A percentile compares a stretch with the other conserved stretches of the same genome.
Evolutionary conservation across 2,797 vertebrate genomes (phyloP).

Genomic region (Dipus sagitta): DNA sequence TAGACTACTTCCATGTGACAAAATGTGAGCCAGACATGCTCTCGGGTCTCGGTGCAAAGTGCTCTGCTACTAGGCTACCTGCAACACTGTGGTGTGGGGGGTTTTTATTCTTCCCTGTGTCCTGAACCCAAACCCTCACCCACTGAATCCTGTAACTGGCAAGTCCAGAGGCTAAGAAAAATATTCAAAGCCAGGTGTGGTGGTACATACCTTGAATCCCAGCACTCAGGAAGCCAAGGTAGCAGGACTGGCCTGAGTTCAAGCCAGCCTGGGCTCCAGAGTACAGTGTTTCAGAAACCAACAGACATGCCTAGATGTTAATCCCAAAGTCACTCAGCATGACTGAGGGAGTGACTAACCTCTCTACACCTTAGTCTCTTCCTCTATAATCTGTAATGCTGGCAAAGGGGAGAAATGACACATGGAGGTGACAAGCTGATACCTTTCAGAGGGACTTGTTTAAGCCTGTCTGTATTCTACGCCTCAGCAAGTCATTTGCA

Average conservation of each 20-base stretch:
- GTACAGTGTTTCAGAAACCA: neutral
- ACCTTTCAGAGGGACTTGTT: neutral
- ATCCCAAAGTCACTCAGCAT: neutral
- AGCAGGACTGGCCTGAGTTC: no score
- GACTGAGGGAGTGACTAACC: neutral
- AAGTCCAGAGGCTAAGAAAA: neutral
- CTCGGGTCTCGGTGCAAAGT: neutral
- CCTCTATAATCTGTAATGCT: neutral
- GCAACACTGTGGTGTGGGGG: neutral
- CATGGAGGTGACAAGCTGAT: neutral
- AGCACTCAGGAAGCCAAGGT: no score
- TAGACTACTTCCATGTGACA: no score
- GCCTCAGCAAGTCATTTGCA: neutral
- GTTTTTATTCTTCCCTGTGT: neutral
- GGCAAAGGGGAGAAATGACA: neutral
- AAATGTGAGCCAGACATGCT: neutral
- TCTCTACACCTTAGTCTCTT: neutral
- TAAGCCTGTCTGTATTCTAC: neutral
- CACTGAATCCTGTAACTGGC: neutral
- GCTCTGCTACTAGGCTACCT: neutral
- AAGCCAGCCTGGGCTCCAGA: no score
- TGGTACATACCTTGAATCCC: neutral
- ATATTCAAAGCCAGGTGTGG: neutral
- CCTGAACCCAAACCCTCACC: neutral
- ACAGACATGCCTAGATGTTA: neutral